Percentiles rank a stretch among this genome's conserved stretches.
phyloP scores from a whole-genome alignment of 2,888 invertebrate species.

The Clitarchus hookeri region DNA sequence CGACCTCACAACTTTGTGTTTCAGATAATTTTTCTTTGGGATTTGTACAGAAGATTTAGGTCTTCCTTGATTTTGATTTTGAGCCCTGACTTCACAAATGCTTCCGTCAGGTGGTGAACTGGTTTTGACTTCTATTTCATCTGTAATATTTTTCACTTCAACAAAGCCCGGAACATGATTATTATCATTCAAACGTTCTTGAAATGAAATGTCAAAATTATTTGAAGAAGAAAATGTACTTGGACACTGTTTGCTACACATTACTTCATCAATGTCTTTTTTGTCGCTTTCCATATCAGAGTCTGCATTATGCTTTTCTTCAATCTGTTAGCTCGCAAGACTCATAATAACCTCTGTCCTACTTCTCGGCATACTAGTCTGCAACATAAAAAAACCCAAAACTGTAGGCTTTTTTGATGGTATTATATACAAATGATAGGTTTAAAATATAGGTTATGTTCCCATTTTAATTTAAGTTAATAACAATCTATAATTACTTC shows the following conservation, averaged over 20 bases:
- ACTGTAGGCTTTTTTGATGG: neutral
- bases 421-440: neutral
- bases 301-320: neutral
- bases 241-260: neutral
- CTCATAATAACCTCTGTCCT: neutral
- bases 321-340: neutral
- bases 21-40: neutral
- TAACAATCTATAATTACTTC: neutral
- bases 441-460: neutral
- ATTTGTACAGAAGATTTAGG: neutral
- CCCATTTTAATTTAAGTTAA: neutral
- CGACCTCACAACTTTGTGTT: neutral
- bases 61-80: neutral
- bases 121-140: too few species aligned
- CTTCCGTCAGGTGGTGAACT: too few species aligned
- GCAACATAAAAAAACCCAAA: neutral
- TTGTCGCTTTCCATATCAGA: neutral
- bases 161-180: neutral
- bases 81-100: neutral
- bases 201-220: neutral
- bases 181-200: neutral
- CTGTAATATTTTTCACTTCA: neutral
- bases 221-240: neutral
- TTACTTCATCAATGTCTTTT: neutral
- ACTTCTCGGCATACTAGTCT: neutral